Percentiles rank a stretch among this genome's conserved stretches.
Evolutionary conservation across 2,113 vertebrate species (phyloP).

Genomic region (Entosphenus tridentatus): DNA sequence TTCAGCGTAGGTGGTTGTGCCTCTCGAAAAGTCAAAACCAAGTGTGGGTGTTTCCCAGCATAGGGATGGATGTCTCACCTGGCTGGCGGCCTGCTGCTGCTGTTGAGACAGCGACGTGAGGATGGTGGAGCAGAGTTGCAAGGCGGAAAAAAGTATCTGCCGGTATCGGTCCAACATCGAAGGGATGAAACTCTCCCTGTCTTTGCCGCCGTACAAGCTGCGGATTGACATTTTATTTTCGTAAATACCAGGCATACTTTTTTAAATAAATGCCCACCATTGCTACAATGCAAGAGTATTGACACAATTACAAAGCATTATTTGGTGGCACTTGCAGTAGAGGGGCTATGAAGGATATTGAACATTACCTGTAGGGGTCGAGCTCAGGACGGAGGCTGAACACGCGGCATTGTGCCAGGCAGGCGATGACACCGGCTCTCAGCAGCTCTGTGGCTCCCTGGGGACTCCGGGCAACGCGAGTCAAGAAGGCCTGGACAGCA

Average conservation of each 20-base stretch:
- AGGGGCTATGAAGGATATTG: too few species aligned
- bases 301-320: too few species aligned
- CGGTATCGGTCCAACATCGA: not conserved
- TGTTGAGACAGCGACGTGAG: constrained; percentile 2
- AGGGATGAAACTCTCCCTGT: constrained; percentile 1
- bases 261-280: too few species aligned
- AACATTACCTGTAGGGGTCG: not conserved
- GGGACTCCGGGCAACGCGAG: not conserved
- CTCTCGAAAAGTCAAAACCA: too few species aligned
- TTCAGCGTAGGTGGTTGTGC: too few species aligned
- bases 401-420: constrained; percentile 1
- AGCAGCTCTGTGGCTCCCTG: not conserved
- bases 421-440: not conserved
- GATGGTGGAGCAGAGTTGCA: not conserved
- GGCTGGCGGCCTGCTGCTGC: constrained; percentile 1
- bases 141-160: not conserved
- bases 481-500: constrained; percentile 3
- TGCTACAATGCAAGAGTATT: too few species aligned
- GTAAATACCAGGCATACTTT: too few species aligned
- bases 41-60: too few species aligned
- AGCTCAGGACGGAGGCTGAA: not conserved
- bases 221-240: too few species aligned
- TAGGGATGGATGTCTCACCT: not conserved
- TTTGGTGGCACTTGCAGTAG: too few species aligned
- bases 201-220: not conserved